Percentiles rank a stretch among this genome's conserved stretches.
Evolutionary conservation across 2,888 invertebrate genomes (phyloP).

Genomic region (Galerucella pusilla): DNA sequence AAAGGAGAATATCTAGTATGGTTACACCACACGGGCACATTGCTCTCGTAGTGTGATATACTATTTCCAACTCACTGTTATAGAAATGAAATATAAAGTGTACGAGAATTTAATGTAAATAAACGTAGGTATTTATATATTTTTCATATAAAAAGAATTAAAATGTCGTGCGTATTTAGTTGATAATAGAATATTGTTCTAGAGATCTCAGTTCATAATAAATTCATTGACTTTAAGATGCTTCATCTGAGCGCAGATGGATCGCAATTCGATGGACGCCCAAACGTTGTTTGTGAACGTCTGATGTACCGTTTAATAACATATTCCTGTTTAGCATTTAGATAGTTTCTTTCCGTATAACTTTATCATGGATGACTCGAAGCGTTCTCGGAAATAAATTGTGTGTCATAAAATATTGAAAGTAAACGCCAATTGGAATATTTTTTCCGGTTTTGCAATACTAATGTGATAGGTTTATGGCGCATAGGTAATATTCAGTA

Average conservation of each 20-base stretch:
- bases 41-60: too few species aligned
- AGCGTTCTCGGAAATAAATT: background rate
- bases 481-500: background rate
- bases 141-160: too few species aligned
- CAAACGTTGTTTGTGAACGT: background rate
- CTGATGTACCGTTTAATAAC: background rate
- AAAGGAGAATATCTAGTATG: too few species aligned
- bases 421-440: background rate
- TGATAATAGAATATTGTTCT: too few species aligned
- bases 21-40: too few species aligned
- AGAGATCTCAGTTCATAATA: background rate
- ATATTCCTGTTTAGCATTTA: conserved; percentile 2
- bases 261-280: background rate
- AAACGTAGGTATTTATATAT: too few species aligned
- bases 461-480: background rate
- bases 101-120: too few species aligned
- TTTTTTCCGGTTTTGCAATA: background rate
- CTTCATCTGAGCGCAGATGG: background rate
- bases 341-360: background rate
- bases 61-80: too few species aligned
- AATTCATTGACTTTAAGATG: background rate
- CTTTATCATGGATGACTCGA: background rate
- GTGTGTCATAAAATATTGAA: background rate
- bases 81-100: too few species aligned
- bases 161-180: too few species aligned